Evolutionary conservation across 2,797 vertebrate genomes (phyloP), one percentile per base, ranked within the genome.

Genomic region (Tachyglossus aculeatus): DNA sequence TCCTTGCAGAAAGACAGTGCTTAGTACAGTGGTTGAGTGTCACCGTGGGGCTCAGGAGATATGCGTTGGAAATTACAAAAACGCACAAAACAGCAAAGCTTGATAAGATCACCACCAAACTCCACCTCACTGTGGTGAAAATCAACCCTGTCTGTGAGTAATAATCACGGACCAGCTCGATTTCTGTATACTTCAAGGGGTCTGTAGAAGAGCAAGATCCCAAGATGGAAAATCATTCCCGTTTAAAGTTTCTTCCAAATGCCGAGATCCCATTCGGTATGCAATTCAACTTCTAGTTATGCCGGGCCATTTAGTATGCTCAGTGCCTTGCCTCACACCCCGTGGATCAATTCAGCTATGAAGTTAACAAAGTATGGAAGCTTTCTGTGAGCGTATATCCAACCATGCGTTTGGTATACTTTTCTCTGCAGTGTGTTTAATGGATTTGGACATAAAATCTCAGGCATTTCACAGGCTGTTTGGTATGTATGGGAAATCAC

Each of bases 401-500:
- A 74, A 58, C 57, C 58, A 43, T 52, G 24, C 62, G 44, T 80
- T 84, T 71, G 36, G 13, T 69, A 1, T 54, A 21, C 8, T 53
- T 73, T 70, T 51, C n/a, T 78, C 50, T 19, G 11, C 41, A 27
- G 32, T 16, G 13, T 52, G n/a, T 78, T 88, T 81, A 88, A 88
- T 78, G 58, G 60, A 58, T 72, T 81, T 78, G 67, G 61, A 68
- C 72, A 73, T 76, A 84, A 86, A 85, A 80, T 80, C 69, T 27
- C 33, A 77, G 62, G 45, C 41, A 18, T 83, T 89, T 89, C 71
- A 77, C 66, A 79, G 67, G 9, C 68, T 83, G 44, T 80, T 87
- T 82, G 84, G 47, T 69, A 75, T 27, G 71, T 82, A 85, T 70
- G 80, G 56, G 53, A 72, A 76, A 85, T 74, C 54, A 61, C 1